phyloP scores from a whole-genome alignment of 1,140 invertebrate genomes.

The Lepidurus apus region DNA sequence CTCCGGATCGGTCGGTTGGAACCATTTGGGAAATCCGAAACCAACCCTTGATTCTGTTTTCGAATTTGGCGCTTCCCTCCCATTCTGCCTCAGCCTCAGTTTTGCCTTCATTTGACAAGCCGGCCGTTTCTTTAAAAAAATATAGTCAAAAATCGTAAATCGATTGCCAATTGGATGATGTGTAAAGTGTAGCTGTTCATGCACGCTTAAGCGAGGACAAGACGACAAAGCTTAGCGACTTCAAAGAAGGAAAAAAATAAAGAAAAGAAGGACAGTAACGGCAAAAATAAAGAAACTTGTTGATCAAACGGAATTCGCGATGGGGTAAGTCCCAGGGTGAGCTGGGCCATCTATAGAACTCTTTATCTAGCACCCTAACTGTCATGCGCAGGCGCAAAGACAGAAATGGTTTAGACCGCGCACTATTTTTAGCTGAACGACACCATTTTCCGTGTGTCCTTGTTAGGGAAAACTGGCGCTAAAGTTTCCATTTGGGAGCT shows the following conservation, averaged over 20 bases:
- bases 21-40: constrained; percentile 1
- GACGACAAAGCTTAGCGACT: not conserved
- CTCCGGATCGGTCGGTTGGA: constrained; percentile 1
- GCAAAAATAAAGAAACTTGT: not conserved
- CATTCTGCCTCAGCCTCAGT: not conserved
- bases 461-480: not conserved
- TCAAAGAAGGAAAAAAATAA: not conserved
- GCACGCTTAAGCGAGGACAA: not conserved
- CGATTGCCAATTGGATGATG: constrained; percentile 10
- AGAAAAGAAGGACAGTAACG: not conserved
- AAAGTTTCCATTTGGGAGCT: not conserved
- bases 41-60: not conserved
- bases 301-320: constrained; percentile 15
- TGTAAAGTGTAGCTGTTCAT: constrained; percentile 1
- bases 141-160: too few species aligned
- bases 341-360: not conserved
- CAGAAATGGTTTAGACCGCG: not conserved
- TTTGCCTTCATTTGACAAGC: not conserved
- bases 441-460: not conserved
- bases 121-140: too few species aligned
- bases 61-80: not conserved
- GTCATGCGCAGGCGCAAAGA: not conserved
- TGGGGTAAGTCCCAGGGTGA: constrained; percentile 17
- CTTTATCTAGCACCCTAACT: not conserved
- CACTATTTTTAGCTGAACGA: not conserved